Percentiles rank a stretch among this genome's conserved stretches.
These are phyloP conservation scores for Scomber scombrus DNA, from an alignment of 2,113 vertebrate species.

Conservation along the genomic window DNA sequence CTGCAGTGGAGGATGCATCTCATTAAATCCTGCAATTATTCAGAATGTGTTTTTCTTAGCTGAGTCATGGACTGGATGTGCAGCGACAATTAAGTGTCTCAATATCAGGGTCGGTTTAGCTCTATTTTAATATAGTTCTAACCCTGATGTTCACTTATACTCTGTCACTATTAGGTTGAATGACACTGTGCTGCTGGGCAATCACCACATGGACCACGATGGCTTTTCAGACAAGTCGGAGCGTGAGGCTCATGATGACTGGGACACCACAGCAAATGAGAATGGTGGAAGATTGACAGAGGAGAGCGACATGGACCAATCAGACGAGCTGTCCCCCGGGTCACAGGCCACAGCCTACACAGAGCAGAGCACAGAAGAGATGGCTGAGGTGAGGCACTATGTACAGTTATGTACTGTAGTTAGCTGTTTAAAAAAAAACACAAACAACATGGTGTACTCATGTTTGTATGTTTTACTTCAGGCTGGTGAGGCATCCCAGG, in stretches of 20 bases:
- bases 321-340: constrained; percentile 84
- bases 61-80: not conserved
- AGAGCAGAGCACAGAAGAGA: constrained; percentile 92
- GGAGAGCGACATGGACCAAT: constrained; percentile 91
- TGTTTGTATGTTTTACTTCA: constrained; percentile 47
- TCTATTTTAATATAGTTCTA: not conserved
- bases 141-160: constrained; percentile 25
- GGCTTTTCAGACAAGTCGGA: constrained; percentile 94
- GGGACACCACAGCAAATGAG: constrained; percentile 86
- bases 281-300: constrained; percentile 87
- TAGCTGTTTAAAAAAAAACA: no score
- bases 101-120: not conserved
- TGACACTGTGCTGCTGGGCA: constrained; percentile 86
- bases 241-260: constrained; percentile 91
- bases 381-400: constrained; percentile 89
- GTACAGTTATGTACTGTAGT: no score
- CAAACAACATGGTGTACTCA: not conserved
- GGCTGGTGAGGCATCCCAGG: constrained; percentile 91
- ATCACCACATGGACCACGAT: constrained; percentile 90
- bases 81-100: not conserved
- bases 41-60: not conserved
- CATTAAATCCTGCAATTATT: constrained; percentile 5
- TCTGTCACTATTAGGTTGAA: constrained; percentile 84
- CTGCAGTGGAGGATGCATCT: not conserved
- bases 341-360: constrained; percentile 90